Conservation (phyloP, 2,113 vertebrate genomes). For the Lanius collurio region DNA sequence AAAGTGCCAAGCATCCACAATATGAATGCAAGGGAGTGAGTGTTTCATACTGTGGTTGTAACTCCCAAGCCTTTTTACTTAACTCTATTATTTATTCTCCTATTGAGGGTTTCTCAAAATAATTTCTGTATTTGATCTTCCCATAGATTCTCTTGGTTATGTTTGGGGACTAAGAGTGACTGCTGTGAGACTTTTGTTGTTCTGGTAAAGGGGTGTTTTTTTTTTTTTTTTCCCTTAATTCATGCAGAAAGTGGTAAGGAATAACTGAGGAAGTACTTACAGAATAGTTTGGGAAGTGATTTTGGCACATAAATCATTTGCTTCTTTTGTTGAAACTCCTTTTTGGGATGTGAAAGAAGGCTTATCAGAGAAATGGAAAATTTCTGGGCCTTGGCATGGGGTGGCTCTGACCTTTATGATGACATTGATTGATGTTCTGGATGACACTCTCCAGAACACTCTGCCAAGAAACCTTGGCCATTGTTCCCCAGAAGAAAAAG, state of each 20-base stretch:
- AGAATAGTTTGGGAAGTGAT: background rate
- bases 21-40: background rate
- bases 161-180: background rate
- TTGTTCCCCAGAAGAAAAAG: background rate
- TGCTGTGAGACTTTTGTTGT: background rate
- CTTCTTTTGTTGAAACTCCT: background rate
- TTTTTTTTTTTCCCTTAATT: background rate
- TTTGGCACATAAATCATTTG: background rate
- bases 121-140: background rate
- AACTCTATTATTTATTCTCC: background rate
- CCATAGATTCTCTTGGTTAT: background rate
- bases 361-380: slow-evolving; percentile 6
- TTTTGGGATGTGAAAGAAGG: background rate
- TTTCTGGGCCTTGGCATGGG: background rate
- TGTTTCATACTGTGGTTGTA: background rate
- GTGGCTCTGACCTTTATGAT: slow-evolving; percentile 5
- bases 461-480: slow-evolving; percentile 4
- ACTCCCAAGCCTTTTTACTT: background rate
- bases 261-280: background rate
- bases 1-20: background rate
- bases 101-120: background rate
- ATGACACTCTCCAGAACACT: background rate
- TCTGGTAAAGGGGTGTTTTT: background rate
- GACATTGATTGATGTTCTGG: background rate
- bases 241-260: background rate